These are phyloP conservation scores for Agelaius tricolor DNA, from an alignment of 2,113 vertebrate genomes.

Conservation along the genomic window DNA sequence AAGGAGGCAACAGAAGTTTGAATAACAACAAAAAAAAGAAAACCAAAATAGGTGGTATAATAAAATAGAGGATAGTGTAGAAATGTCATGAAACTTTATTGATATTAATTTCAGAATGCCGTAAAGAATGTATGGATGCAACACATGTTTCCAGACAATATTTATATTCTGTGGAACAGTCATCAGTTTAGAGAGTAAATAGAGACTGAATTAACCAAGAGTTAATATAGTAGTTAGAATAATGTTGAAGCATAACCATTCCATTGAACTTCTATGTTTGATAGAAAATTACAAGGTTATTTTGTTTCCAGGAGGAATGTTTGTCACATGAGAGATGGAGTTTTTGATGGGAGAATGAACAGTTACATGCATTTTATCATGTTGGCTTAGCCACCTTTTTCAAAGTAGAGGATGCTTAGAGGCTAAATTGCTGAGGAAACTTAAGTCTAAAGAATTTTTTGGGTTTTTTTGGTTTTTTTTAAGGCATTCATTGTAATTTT, in stretches of 20 bases:
- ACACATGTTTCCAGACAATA: background rate
- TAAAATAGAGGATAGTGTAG: background rate
- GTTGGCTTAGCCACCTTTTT: background rate
- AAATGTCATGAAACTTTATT: background rate
- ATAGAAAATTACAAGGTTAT: background rate
- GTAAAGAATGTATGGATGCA: background rate
- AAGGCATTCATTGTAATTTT: background rate
- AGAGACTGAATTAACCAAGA: background rate
- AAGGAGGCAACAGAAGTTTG: background rate
- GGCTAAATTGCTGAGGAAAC: background rate
- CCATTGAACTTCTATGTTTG: background rate
- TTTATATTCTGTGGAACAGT: background rate
- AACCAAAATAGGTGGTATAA: background rate
- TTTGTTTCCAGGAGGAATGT: background rate
- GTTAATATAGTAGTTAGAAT: background rate
- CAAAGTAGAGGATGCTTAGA: background rate
- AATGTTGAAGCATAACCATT: background rate
- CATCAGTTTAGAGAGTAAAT: background rate
- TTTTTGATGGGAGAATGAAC: background rate
- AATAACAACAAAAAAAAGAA: background rate
- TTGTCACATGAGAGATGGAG: background rate
- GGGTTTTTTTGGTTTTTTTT: rapidly evolving
- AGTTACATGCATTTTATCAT: background rate
- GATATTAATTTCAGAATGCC: background rate
- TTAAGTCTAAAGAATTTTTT: background rate